These are phyloP conservation scores for Melinopterus prodromus DNA, from an alignment of 2,888 invertebrate species.

Conservation along the genomic window DNA sequence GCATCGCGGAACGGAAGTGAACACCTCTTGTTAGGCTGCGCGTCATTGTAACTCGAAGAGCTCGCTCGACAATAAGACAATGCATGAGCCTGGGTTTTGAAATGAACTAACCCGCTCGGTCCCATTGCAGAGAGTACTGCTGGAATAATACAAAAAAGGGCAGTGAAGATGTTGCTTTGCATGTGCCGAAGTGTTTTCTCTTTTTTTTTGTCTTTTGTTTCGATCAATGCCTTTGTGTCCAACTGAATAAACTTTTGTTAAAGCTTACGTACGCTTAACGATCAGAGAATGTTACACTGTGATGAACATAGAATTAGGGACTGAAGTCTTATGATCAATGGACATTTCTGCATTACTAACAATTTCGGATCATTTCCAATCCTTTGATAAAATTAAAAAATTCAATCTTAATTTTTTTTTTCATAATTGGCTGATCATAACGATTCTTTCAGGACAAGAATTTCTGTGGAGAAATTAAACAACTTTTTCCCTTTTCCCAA, in stretches of 20 bases:
- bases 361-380: no score
- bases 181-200: neutral
- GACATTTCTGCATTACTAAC: no score
- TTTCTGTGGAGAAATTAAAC: no score
- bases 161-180: neutral
- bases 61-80: constrained; percentile 34
- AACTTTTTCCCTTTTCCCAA: no score
- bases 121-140: neutral
- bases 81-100: constrained; percentile 19
- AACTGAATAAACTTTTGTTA: neutral
- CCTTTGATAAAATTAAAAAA: no score
- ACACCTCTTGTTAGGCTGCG: constrained; percentile 35
- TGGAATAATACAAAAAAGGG: neutral
- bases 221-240: constrained; percentile 4
- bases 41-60: constrained; percentile 34
- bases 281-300: neutral
- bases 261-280: neutral
- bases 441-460: no score
- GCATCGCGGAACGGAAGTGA: constrained; percentile 13
- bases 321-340: no score
- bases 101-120: constrained; percentile 17
- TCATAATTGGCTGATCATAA: no score
- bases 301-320: neutral
- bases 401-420: no score
- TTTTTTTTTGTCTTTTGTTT: constrained; percentile 4